Evolutionary conservation across 2,113 vertebrate genomes (phyloP).

Genomic region (Dasyornis broadbenti): DNA sequence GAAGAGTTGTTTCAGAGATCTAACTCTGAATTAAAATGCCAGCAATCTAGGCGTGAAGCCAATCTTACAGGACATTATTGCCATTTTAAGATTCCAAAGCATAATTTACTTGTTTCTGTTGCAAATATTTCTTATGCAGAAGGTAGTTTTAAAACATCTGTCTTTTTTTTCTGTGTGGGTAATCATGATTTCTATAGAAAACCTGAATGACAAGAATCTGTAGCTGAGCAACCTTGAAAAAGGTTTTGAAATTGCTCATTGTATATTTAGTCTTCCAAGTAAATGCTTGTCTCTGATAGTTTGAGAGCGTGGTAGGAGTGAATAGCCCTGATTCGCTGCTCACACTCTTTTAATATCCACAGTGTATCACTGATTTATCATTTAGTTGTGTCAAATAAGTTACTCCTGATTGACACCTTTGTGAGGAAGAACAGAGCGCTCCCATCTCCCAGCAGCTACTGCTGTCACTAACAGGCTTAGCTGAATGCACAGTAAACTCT

Average conservation of each 20-base stretch:
- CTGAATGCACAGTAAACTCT: neutral
- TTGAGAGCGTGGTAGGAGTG: neutral
- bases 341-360: neutral
- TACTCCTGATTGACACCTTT: neutral
- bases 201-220: neutral
- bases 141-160: neutral
- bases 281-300: neutral
- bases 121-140: neutral
- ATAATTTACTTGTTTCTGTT: neutral
- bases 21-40: conserved; percentile 19
- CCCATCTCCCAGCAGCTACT: neutral
- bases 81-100: neutral
- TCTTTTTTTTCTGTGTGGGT: neutral
- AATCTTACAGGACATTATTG: neutral
- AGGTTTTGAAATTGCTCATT: conserved; percentile 12
- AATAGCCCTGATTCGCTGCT: conserved; percentile 19
- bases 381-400: neutral
- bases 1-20: neutral
- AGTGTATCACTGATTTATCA: neutral
- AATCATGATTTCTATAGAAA: neutral
- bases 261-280: conserved; percentile 15
- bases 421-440: neutral
- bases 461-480: neutral
- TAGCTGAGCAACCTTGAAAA: neutral
- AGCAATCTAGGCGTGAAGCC: neutral